phyloP scores from a whole-genome alignment of 2,113 vertebrate species.

The Proteles cristata region DNA sequence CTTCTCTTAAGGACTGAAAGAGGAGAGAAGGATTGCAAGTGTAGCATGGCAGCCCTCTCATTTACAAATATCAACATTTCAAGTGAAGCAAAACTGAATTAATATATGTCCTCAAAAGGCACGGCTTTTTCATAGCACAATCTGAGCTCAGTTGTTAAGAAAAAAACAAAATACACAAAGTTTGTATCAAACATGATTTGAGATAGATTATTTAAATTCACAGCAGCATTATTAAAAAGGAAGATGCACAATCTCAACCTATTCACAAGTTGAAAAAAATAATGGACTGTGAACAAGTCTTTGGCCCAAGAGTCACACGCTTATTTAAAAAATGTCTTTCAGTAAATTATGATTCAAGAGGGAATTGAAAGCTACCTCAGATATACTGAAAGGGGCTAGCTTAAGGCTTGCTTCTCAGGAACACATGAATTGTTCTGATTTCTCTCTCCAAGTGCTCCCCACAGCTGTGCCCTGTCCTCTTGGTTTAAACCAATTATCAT shows the following conservation, averaged over 20 bases:
- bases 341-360: background rate
- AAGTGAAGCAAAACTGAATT: background rate
- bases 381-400: background rate
- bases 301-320: background rate
- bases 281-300: background rate
- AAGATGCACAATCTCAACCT: background rate
- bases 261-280: background rate
- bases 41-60: background rate
- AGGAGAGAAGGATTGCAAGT: background rate
- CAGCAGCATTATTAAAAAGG: background rate
- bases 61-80: constrained; percentile 35
- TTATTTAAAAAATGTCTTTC: constrained; percentile 5
- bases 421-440: background rate
- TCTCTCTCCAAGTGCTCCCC: background rate
- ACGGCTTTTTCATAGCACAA: background rate
- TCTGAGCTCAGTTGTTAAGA: background rate
- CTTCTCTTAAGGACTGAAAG: background rate
- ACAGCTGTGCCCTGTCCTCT: constrained; percentile 62
- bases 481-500: constrained; percentile 55
- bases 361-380: background rate
- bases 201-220: background rate
- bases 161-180: background rate
- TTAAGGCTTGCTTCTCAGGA: background rate
- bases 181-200: background rate
- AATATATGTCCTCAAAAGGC: background rate